phyloP scores from a whole-genome alignment of 2,888 invertebrate genomes.

The Alentia gelatinosa region DNA sequence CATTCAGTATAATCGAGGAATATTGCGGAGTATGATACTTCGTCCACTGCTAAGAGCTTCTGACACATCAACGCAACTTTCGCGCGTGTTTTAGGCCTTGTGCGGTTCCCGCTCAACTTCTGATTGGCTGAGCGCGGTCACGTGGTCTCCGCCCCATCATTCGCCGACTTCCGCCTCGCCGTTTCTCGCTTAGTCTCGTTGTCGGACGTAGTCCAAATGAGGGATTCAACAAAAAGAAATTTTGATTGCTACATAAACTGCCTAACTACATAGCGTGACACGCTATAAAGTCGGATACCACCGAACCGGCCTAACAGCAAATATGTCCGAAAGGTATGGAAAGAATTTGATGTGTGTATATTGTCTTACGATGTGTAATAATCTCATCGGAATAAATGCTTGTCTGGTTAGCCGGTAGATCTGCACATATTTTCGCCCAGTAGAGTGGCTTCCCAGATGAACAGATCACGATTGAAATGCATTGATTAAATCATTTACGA shows the following conservation, averaged over 20 bases:
- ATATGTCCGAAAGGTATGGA: slow-evolving; percentile 39
- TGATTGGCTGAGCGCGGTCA: slow-evolving; percentile 33
- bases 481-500: no score
- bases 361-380: background rate
- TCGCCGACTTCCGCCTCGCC: background rate
- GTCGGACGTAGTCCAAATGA: slow-evolving; percentile 8
- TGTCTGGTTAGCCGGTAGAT: background rate
- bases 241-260: no score
- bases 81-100: background rate
- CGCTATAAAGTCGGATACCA: background rate
- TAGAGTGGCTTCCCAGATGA: no score
- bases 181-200: slow-evolving; percentile 1
- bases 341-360: background rate
- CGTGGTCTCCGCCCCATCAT: background rate
- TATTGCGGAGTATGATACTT: background rate
- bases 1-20: background rate
- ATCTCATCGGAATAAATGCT: background rate
- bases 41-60: background rate
- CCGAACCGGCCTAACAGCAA: background rate
- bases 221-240: background rate
- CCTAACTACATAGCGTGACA: background rate
- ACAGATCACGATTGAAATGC: no score
- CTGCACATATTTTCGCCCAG: slow-evolving; percentile 16
- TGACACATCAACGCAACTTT: background rate
- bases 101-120: background rate